A percentile compares a stretch with the other conserved stretches of the same genome.
phyloP scores from a whole-genome alignment of 2,888 invertebrate species.

The Apotomis betuletana region DNA sequence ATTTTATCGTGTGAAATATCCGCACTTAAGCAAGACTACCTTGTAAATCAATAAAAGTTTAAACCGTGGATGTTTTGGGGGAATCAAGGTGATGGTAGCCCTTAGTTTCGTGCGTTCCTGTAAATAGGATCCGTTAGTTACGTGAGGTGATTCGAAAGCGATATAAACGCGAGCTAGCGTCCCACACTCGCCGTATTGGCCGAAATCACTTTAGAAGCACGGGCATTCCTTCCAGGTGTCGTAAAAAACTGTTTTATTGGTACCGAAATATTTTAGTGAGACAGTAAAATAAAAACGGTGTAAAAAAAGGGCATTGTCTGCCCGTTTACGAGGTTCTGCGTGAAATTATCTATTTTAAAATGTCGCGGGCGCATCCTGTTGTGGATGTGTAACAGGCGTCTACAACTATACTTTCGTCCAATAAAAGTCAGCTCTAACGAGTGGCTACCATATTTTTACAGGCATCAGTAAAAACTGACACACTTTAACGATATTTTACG shows the following conservation, averaged over 20 bases:
- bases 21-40: too few relatives aligned
- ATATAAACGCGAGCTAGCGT: conserved; percentile 50
- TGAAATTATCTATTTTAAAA: conserved; percentile 59
- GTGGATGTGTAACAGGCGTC: not conserved
- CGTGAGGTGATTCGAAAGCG: conserved; percentile 47
- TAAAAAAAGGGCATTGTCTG: conserved; percentile 73
- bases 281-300: conserved; percentile 76
- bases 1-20: not conserved
- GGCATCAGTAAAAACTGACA: not conserved
- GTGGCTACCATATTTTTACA: not conserved
- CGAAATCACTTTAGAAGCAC: conserved; percentile 69
- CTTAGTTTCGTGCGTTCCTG: conserved; percentile 14
- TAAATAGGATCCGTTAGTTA: conserved; percentile 30
- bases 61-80: not conserved
- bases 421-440: conserved; percentile 7
- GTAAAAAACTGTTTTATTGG: conserved; percentile 78
- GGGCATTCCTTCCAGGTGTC: conserved; percentile 66
- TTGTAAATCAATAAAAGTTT: not conserved
- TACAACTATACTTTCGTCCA: not conserved
- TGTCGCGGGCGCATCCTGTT: conserved; percentile 46
- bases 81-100: conserved; percentile 6
- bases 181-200: conserved; percentile 53
- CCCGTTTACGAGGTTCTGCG: conserved; percentile 45
- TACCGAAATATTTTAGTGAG: conserved; percentile 74
- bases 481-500: conserved; percentile 6